Evolutionary conservation across 2,113 vertebrate genomes (phyloP).

Genomic region (Ceyx cyanopectus): DNA sequence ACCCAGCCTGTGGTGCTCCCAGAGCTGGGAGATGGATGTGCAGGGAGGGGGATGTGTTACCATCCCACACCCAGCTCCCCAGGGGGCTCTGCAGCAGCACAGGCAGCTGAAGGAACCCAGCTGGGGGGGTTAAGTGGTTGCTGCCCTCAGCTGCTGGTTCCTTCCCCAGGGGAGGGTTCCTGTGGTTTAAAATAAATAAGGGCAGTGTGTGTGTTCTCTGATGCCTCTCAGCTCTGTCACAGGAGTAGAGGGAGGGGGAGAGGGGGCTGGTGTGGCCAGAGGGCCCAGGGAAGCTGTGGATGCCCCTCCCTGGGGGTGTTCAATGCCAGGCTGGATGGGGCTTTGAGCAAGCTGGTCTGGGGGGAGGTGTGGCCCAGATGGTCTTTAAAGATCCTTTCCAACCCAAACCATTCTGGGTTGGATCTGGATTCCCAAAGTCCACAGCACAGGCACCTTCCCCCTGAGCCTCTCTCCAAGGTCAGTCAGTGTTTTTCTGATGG

Average conservation of each 20-base stretch:
- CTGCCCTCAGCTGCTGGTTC: background rate
- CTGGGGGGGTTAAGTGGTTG: background rate
- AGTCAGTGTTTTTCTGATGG: background rate
- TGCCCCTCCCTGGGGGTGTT: background rate
- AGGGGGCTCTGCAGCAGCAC: background rate
- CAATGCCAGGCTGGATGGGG: accelerated
- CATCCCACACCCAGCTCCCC: background rate
- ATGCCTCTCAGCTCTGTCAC: background rate
- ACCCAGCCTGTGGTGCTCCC: background rate
- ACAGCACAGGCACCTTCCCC: accelerated
- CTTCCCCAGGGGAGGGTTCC: background rate
- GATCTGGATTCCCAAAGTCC: background rate
- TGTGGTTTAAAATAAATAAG: background rate
- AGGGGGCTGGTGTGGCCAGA: background rate
- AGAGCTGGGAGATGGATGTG: background rate
- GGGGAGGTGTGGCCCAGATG: background rate
- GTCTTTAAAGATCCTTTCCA: background rate
- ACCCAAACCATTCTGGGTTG: background rate
- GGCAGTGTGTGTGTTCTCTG: background rate
- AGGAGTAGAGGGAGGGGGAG: background rate
- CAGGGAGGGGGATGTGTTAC: background rate
- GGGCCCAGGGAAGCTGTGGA: accelerated
- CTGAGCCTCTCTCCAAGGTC: background rate
- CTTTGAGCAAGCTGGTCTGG: background rate
- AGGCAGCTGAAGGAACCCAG: background rate